These are phyloP conservation scores for Mormoops blainvillei DNA, from an alignment of 2,113 vertebrate species.

Conservation along the genomic window DNA sequence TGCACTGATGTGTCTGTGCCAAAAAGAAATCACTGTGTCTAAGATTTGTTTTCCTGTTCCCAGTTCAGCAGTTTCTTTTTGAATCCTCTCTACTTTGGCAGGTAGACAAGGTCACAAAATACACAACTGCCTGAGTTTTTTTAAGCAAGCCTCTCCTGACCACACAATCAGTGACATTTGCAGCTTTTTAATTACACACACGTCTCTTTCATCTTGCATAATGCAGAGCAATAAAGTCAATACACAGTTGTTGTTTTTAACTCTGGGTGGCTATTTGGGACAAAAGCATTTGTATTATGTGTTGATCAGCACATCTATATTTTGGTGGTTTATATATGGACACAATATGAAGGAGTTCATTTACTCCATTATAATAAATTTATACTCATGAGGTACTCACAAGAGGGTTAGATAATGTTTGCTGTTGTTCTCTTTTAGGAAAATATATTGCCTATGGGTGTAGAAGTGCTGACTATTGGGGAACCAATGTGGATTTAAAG, in stretches of 20 bases:
- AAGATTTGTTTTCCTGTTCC: background rate
- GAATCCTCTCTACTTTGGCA: constrained; percentile 27
- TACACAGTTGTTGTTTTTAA: constrained; percentile 59
- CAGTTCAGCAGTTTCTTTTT: background rate
- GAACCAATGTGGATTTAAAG: constrained; percentile 61
- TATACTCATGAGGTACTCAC: constrained; percentile 56
- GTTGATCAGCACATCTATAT: constrained; percentile 76
- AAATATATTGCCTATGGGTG: constrained; percentile 37
- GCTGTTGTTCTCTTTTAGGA: constrained; percentile 55
- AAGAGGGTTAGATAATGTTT: constrained; percentile 65
- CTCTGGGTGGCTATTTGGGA: constrained; percentile 69
- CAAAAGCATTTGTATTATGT: constrained; percentile 72
- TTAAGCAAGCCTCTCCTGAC: constrained; percentile 59
- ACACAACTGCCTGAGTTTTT: constrained; percentile 27
- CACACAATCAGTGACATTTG: constrained; percentile 65
- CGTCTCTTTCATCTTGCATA: constrained; percentile 65
- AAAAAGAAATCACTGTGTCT: background rate
- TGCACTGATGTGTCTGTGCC: background rate
- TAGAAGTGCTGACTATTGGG: constrained; percentile 71
- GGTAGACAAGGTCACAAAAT: constrained; percentile 55
- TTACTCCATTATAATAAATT: constrained; percentile 71
- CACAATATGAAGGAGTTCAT: constrained; percentile 46
- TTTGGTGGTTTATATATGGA: constrained; percentile 60
- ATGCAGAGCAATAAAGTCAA: constrained; percentile 70
- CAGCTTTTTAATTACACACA: constrained; percentile 70